Evolutionary conservation across 2,113 vertebrate genomes (phyloP), one percentile per base, ranked within the genome.

Genomic region (Salminus brasiliensis): DNA sequence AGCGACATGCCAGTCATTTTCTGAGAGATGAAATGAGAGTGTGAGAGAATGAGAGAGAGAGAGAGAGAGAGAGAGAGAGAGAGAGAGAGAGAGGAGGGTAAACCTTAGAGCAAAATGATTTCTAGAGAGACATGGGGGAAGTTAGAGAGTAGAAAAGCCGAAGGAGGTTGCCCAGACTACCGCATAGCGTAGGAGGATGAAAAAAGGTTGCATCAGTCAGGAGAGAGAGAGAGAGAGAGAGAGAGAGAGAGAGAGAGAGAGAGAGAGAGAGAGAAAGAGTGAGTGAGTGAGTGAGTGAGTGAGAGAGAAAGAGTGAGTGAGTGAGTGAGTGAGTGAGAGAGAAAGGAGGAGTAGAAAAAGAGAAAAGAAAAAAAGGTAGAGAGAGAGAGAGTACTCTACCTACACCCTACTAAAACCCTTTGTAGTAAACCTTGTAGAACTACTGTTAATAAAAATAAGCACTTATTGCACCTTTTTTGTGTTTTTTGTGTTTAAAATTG

Each of bases 211-310:
- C 21, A 49, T 53, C 23, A 67, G n/a, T n/a, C n/a, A 18, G 41
- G 49, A 77, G 49, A 27, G 53, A 1, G 45, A 34, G 43, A 49
- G 23, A 57, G 60, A 34, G 27, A 12, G 30, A 65, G 62, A 53
- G 49, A 81, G 80, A 72, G 73, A 75, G 69, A 52, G 80, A 60
- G 74, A 21, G 41, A 66, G 43, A 66, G 21, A 66, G 21, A 62
- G 41, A 30, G 59, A 76, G 66, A 43, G 81, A 63, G 75, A n/a
- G 62, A 76, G n/a, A n/a, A n/a, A n/a, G n/a, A n/a, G n/a, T n/a
- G n/a, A n/a, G n/a, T n/a, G 49, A 27, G 53, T 0, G 45, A 34
- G 43, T 30, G 23, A 57, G 60, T 23, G 27, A 12, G 30, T 49
- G 62, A 53, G 49, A 81, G 80, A 72, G 49, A 77, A 53, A 27